Conservation (phyloP, 2,113 vertebrate species). For the Puma concolor region DNA sequence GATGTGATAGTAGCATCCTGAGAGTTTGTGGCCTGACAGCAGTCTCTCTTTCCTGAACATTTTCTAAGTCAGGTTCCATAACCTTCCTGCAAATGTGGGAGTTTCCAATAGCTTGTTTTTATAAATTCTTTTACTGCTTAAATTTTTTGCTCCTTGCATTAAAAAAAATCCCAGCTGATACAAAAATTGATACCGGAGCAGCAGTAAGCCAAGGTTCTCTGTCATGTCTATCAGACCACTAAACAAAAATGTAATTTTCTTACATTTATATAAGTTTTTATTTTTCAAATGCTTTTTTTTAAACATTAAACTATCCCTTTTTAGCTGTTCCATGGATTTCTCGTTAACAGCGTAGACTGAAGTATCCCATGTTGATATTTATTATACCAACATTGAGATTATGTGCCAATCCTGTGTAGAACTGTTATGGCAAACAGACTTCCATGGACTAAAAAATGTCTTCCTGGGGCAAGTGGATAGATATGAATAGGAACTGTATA, state of each 20-base stretch:
- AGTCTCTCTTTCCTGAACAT: neutral
- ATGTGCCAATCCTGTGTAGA: slow-evolving; percentile 3
- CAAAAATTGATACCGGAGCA: neutral
- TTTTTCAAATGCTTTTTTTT: neutral
- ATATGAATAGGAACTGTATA: neutral
- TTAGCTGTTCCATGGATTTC: neutral
- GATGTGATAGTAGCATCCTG: neutral
- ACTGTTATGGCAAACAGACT: neutral
- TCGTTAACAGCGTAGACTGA: neutral
- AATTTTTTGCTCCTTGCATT: neutral
- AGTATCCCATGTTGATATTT: neutral
- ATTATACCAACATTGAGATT: neutral
- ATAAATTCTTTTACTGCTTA: slow-evolving; percentile 24
- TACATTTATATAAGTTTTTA: neutral
- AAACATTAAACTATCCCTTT: slow-evolving; percentile 36
- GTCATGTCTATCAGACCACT: neutral
- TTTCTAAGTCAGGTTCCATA: slow-evolving; percentile 33
- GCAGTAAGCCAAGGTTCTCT: neutral
- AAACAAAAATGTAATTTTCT: slow-evolving; percentile 31
- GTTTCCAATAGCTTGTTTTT: neutral
- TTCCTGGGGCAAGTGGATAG: neutral
- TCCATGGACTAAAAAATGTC: neutral
- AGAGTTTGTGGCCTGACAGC: neutral
- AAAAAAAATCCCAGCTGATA: neutral
- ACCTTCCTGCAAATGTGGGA: neutral